Percentiles rank a stretch among this genome's conserved stretches.
phyloP scores from a whole-genome alignment of 2,113 vertebrate species.

The Pygoscelis adeliae region DNA sequence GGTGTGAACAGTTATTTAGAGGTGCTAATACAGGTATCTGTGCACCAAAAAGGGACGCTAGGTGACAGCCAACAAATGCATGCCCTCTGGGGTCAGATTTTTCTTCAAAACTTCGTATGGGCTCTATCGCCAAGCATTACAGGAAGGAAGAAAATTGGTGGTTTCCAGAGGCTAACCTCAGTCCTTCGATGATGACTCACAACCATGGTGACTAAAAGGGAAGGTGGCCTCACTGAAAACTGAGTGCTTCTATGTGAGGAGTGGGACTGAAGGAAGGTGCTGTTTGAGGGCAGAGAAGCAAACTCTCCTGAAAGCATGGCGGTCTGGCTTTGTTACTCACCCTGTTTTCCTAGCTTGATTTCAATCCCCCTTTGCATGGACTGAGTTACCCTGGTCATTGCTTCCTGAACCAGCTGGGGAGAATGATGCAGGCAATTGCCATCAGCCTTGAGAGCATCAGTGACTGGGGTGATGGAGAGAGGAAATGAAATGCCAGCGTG shows the following conservation, averaged over 20 bases:
- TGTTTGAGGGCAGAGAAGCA: neutral
- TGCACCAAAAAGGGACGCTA: neutral
- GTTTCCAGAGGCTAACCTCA: slow-evolving; percentile 6
- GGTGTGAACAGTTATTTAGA: neutral
- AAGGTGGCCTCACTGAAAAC: neutral
- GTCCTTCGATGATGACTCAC: neutral
- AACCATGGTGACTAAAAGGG: neutral
- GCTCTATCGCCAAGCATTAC: neutral
- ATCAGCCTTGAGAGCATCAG: neutral
- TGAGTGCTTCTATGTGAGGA: neutral
- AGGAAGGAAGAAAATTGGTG: neutral
- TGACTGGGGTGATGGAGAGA: neutral
- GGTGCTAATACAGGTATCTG: neutral
- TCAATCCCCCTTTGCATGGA: neutral
- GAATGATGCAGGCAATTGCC: neutral
- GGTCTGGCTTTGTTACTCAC: neutral
- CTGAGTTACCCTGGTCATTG: fast-evolving
- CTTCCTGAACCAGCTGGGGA: neutral
- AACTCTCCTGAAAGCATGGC: neutral
- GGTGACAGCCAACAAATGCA: neutral
- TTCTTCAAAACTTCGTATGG: neutral
- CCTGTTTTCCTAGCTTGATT: neutral
- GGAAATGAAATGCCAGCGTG: neutral
- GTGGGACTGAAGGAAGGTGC: neutral
- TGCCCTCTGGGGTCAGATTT: neutral